A percentile compares a stretch with the other conserved stretches of the same genome.
Evolutionary conservation across 1,140 invertebrate species (phyloP).

Genomic region (Diplogasteroides magnus): DNA sequence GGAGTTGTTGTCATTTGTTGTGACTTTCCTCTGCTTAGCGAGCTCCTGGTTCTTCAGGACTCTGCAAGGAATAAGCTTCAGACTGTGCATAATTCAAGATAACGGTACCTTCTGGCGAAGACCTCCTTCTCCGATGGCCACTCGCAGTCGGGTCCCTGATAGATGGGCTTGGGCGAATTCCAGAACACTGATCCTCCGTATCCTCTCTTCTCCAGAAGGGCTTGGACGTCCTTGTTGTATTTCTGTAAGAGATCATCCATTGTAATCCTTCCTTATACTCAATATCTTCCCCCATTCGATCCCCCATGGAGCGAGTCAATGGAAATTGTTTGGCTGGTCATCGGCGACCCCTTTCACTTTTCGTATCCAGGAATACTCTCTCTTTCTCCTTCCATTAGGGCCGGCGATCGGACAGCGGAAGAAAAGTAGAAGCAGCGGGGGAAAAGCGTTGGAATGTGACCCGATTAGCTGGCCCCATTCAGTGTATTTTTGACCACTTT

Average conservation of each 20-base stretch:
- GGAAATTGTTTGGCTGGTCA: too few relatives aligned
- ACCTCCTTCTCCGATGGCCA: constrained; percentile 56
- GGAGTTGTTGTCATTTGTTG: constrained; percentile 40
- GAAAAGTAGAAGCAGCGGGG: neutral
- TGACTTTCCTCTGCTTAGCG: constrained; percentile 34
- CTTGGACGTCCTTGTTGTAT: constrained; percentile 54
- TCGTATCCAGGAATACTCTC: too few relatives aligned
- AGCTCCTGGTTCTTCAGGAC: constrained; percentile 52
- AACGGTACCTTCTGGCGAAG: constrained; percentile 46
- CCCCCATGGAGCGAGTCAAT: too few relatives aligned
- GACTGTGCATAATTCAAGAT: neutral
- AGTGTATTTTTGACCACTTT: neutral
- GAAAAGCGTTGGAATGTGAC: neutral
- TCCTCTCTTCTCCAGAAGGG: constrained; percentile 46
- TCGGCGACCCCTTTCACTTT: neutral
- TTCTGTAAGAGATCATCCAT: constrained; percentile 36
- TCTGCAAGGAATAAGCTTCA: constrained; percentile 35
- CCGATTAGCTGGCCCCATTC: neutral
- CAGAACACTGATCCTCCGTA: constrained; percentile 54
- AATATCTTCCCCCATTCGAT: too few relatives aligned
- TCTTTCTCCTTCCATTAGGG: too few relatives aligned
- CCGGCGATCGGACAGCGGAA: neutral
- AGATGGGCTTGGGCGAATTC: constrained; percentile 53
- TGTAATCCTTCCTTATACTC: neutral
- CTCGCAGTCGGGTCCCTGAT: constrained; percentile 54